phyloP scores from a whole-genome alignment of 2,797 vertebrate species.

The Aulostomus chinensis region DNA sequence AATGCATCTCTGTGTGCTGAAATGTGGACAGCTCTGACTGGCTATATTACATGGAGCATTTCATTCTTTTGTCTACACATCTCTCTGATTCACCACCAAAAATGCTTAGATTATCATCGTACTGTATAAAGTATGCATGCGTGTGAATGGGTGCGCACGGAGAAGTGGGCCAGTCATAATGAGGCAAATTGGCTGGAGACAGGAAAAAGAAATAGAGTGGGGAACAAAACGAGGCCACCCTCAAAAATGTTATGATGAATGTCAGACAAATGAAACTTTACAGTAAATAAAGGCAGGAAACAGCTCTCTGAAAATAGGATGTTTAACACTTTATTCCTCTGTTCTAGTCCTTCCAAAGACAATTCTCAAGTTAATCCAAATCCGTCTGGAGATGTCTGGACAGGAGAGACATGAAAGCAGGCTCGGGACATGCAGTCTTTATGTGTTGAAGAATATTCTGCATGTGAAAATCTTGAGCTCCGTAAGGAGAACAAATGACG shows the following conservation, averaged over 20 bases:
- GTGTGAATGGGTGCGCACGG: background rate
- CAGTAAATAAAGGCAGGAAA: slow-evolving; percentile 24
- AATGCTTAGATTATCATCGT: slow-evolving; percentile 35
- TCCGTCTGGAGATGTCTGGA: too few relatives aligned
- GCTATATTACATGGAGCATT: slow-evolving; percentile 17
- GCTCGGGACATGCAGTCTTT: too few relatives aligned
- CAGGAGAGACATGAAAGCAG: background rate
- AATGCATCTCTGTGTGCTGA: slow-evolving; percentile 2
- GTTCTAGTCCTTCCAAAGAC: too few relatives aligned
- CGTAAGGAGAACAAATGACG: too few relatives aligned
- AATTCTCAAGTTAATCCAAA: too few relatives aligned
- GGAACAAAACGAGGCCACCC: slow-evolving; percentile 34
- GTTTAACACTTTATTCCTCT: too few relatives aligned
- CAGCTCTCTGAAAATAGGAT: too few relatives aligned
- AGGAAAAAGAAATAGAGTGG: slow-evolving; percentile 8
- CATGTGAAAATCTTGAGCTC: too few relatives aligned
- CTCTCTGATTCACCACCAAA: slow-evolving; percentile 11
- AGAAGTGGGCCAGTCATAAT: slow-evolving; percentile 56
- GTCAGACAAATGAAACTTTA: slow-evolving; percentile 30
- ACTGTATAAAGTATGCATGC: slow-evolving; percentile 6
- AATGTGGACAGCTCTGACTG: background rate
- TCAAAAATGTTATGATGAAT: slow-evolving; percentile 35
- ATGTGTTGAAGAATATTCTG: too few relatives aligned
- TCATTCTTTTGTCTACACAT: slow-evolving; percentile 27
- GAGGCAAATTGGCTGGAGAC: slow-evolving; percentile 52